Evolutionary conservation across 64 coral and sea anemone species (phyloP), one percentile per base, ranked within the genome.

Genomic region (Catalaphyllia jardinei): DNA sequence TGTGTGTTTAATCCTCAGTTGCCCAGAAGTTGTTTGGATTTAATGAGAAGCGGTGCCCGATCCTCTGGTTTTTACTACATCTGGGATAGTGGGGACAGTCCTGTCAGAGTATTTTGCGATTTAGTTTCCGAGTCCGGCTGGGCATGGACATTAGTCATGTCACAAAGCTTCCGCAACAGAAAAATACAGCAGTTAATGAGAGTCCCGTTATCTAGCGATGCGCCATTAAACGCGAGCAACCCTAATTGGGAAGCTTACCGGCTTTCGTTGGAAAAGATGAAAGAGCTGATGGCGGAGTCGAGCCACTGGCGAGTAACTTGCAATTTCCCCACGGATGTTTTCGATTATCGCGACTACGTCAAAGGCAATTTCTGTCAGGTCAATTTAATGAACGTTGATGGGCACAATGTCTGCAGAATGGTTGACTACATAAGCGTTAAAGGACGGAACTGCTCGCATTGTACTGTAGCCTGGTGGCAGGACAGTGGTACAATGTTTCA

Each of bases 301-400:
- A 87, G 25, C 12, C 71, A 75, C 71, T 87, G 51, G 86, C 86
- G 86, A 74, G 18, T 87, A 54, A 87, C 86, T 49, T 87, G 86
- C 69, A 76, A 75, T 25, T 87, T 60, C 17, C 86, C 86, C 10
- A 13, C 33, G 13, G 46, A 71, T 24, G 25, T 25, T 16, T 71
- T 86, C 22, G 33, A 86, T n/a, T 72, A 72, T 72, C 35, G 63
- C n/a, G 83, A 86, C 49, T 86, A 86, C 33, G 83, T 86, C 31
- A 24, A 50, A 72, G 86, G 25, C 18, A 87, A 87, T 8, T 87
- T 87, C 52, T 24, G 28, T 17, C 4, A 87, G 18, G 27, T 87
- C 18, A 35, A 76, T 31, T 29, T 35, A 10, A 22, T 87, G 16
- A 75, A 27, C 52, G 60, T 75, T 74, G 4, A 24, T 29, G 86